Evolutionary conservation across 1,140 invertebrate species (phyloP).

Genomic region (Oreohelix idahoensis): DNA sequence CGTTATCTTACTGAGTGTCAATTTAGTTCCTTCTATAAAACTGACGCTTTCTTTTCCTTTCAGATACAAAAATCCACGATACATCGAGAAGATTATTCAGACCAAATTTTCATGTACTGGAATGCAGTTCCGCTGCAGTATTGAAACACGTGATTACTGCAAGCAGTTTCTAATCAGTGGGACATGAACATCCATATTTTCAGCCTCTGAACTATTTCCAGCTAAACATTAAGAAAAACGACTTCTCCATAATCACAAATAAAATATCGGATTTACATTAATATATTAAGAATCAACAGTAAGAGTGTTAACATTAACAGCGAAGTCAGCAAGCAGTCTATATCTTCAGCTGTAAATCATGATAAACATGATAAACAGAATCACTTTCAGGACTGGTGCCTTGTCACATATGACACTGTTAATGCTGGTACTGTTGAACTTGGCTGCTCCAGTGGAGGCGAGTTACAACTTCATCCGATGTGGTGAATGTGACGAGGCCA

Average conservation of each 20-base stretch:
- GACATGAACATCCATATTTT: too few relatives aligned
- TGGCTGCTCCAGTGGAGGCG: not conserved
- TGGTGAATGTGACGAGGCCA: conserved; percentile 49
- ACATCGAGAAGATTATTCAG: not conserved
- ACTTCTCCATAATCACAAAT: too few relatives aligned
- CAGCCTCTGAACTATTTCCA: too few relatives aligned
- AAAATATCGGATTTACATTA: not conserved
- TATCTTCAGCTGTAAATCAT: not conserved
- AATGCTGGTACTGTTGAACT: not conserved
- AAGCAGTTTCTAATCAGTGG: not conserved
- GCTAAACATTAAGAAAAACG: too few relatives aligned
- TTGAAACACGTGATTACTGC: not conserved
- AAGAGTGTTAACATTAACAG: not conserved
- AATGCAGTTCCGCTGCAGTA: not conserved
- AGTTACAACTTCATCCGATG: conserved; percentile 40
- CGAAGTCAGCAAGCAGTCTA: not conserved
- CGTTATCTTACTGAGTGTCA: too few relatives aligned
- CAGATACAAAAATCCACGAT: not conserved
- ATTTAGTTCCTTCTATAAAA: not conserved
- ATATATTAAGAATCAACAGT: not conserved
- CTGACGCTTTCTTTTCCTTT: not conserved
- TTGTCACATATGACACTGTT: not conserved
- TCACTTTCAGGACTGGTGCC: not conserved
- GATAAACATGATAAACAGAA: not conserved
- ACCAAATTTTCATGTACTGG: not conserved